Percentiles rank a stretch among this genome's conserved stretches.
Evolutionary conservation across 2,888 invertebrate species (phyloP).

Genomic region (Caradrina clavipalpis): DNA sequence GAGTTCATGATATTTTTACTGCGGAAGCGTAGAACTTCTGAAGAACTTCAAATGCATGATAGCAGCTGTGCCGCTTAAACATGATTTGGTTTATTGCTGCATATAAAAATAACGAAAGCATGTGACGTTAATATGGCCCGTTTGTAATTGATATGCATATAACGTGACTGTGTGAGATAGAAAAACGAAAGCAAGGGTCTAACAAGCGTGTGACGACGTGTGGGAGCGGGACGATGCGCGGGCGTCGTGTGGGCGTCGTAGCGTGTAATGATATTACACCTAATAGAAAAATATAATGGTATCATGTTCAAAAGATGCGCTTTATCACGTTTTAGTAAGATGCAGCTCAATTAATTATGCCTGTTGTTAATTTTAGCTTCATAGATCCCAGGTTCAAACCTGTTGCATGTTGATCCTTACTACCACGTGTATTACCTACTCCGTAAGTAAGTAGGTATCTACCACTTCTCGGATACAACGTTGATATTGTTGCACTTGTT

Average conservation of each 20-base stretch:
- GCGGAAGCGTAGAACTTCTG: neutral
- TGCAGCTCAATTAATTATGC: slow-evolving; percentile 16
- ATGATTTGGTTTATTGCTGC: slow-evolving; percentile 19
- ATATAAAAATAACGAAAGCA: slow-evolving; percentile 35
- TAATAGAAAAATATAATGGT: slow-evolving; percentile 42
- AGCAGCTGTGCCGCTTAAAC: slow-evolving; percentile 31
- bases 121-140: slow-evolving; percentile 23
- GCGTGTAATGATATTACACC: slow-evolving; percentile 37
- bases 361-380: slow-evolving; percentile 15
- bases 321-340: slow-evolving; percentile 5
- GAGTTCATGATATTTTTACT: slow-evolving; percentile 10
- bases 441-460: too few relatives aligned
- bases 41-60: slow-evolving; percentile 1
- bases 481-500: neutral
- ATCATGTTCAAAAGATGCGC: slow-evolving; percentile 24
- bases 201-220: slow-evolving; percentile 45
- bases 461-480: too few relatives aligned
- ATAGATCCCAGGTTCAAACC: neutral
- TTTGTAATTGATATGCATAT: slow-evolving; percentile 50
- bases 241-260: slow-evolving; percentile 60
- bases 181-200: slow-evolving; percentile 59
- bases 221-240: slow-evolving; percentile 54
- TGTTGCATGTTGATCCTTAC: too few relatives aligned
- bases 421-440: too few relatives aligned
- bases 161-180: slow-evolving; percentile 42